A percentile compares a stretch with the other conserved stretches of the same genome.
Evolutionary conservation across 1,140 invertebrate species (phyloP).

Genomic region (Tenebrio molitor): DNA sequence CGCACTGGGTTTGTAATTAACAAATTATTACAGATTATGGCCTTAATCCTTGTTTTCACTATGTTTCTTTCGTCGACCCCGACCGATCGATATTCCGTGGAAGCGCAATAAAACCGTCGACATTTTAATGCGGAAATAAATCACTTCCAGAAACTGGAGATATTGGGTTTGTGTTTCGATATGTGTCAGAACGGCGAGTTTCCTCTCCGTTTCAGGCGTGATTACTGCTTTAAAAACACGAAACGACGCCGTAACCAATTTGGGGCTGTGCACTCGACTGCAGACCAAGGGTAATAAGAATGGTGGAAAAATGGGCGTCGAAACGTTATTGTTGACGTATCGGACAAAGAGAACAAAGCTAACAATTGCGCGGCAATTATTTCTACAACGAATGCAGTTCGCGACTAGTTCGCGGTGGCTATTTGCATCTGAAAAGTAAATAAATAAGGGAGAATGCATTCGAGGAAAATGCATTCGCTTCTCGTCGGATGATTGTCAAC

Average conservation of each 20-base stretch:
- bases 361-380: conserved; percentile 18
- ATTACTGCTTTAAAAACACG: conserved; percentile 7
- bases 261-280: background rate
- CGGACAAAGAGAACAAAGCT: conserved; percentile 7
- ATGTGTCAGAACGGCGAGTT: conserved; percentile 32
- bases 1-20: conserved; percentile 52
- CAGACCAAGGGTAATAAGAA: no score
- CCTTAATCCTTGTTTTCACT: conserved; percentile 39
- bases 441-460: no score
- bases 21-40: conserved; percentile 52
- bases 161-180: conserved; percentile 24
- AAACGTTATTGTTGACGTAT: conserved; percentile 3
- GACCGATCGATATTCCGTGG: conserved; percentile 12
- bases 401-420: background rate
- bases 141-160: conserved; percentile 30
- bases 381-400: conserved; percentile 7
- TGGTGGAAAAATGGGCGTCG: no score
- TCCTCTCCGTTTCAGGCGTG: conserved; percentile 25
- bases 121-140: conserved; percentile 40
- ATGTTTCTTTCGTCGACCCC: conserved; percentile 22
- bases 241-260: background rate
- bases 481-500: no score
- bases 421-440: conserved; percentile 6
- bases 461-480: no score
- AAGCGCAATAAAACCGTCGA: conserved; percentile 26